Conservation (phyloP, 2,113 vertebrate genomes). For the Anolis sagrei region DNA sequence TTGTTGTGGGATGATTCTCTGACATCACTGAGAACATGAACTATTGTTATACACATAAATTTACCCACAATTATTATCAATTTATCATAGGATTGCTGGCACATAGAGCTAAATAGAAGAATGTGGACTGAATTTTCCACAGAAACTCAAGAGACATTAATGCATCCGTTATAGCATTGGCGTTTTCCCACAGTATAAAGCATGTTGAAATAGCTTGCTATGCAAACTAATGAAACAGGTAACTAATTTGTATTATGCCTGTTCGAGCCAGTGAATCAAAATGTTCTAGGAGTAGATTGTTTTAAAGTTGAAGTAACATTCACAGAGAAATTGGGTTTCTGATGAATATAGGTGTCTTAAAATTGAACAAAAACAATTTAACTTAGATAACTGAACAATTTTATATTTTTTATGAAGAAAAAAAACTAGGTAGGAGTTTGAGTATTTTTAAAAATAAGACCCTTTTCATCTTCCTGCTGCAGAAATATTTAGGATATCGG, state of each 20-base stretch:
- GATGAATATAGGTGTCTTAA: not conserved
- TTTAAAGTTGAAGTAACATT: not conserved
- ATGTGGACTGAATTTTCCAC: conserved; percentile 3
- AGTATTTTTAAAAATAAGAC: not conserved
- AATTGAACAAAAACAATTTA: conserved; percentile 30
- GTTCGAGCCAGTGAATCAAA: not conserved
- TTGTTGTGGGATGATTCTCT: not conserved
- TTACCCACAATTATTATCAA: not conserved
- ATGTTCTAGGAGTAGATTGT: not conserved
- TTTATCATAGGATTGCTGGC: not conserved
- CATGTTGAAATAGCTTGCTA: not conserved
- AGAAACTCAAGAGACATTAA: conserved; percentile 6
- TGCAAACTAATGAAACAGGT: not conserved
- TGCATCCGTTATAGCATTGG: conserved; percentile 12
- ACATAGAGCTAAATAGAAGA: not conserved
- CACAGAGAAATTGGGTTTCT: conserved; percentile 1
- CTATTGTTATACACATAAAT: conserved; percentile 30
- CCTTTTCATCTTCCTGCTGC: conserved; percentile 17
- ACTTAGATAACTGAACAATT: not conserved
- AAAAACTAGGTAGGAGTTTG: not conserved
- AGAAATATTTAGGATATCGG: conserved; percentile 5
- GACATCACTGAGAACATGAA: conserved; percentile 22
- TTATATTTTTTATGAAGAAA: not conserved
- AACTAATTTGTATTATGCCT: conserved; percentile 2
- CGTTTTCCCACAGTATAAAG: not conserved